A percentile compares a stretch with the other conserved stretches of the same genome.
Evolutionary conservation across 2,888 invertebrate species (phyloP).

Genomic region (Rhagium mordax): DNA sequence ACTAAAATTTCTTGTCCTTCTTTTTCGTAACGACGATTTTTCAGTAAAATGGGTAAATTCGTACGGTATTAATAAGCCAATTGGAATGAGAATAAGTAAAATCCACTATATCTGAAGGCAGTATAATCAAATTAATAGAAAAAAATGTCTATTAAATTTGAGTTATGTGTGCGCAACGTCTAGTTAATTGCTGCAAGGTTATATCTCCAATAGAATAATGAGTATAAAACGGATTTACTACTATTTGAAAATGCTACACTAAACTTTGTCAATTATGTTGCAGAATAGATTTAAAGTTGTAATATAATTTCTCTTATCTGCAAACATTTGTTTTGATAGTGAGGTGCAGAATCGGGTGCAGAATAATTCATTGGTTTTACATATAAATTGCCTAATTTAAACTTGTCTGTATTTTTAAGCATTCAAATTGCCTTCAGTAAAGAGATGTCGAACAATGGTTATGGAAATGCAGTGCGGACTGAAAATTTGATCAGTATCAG

Average conservation of each 20-base stretch:
- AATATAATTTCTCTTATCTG: slow-evolving; percentile 8
- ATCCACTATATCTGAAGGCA: too few relatives aligned
- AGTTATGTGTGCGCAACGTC: too few relatives aligned
- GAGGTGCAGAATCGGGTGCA: slow-evolving; percentile 21
- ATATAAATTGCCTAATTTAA: slow-evolving; percentile 33
- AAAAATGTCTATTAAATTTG: too few relatives aligned
- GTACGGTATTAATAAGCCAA: too few relatives aligned
- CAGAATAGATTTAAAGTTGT: slow-evolving; percentile 19
- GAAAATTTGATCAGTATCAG: neutral
- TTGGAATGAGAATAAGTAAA: too few relatives aligned
- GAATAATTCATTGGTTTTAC: slow-evolving; percentile 30
- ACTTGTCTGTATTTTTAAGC: slow-evolving; percentile 12
- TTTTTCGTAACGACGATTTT: too few relatives aligned
- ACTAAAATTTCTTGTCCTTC: too few relatives aligned
- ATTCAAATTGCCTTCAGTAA: slow-evolving; percentile 6
- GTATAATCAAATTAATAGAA: too few relatives aligned
- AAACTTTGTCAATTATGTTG: slow-evolving; percentile 13
- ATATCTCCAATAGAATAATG: too few relatives aligned
- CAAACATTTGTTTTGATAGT: slow-evolving; percentile 6
- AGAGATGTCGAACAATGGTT: slow-evolving; percentile 6
- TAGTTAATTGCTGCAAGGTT: too few relatives aligned
- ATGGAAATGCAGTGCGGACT: slow-evolving; percentile 2
- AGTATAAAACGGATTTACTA: neutral
- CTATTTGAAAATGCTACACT: neutral
- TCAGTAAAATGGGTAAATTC: too few relatives aligned